Evolutionary conservation across 2,113 vertebrate species (phyloP).

Genomic region (Corydoras maculifer): DNA sequence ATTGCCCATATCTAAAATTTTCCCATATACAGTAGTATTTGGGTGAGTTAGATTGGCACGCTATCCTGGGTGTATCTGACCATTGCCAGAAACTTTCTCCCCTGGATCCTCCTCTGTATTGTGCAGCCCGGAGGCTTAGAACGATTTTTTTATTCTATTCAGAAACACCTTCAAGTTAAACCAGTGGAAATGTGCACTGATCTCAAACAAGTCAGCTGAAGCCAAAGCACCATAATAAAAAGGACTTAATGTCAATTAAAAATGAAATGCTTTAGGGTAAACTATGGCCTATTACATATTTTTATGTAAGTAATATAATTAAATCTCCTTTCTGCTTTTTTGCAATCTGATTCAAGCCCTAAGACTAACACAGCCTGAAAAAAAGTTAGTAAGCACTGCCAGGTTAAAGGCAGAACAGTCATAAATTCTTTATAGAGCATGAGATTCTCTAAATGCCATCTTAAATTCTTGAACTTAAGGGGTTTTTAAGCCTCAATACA

Average conservation of each 20-base stretch:
- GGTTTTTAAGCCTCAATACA: too few relatives aligned
- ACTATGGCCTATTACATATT: neutral
- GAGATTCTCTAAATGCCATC: slow-evolving; percentile 3
- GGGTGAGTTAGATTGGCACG: too few relatives aligned
- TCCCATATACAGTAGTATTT: too few relatives aligned
- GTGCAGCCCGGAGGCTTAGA: too few relatives aligned
- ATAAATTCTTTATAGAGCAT: slow-evolving; percentile 21
- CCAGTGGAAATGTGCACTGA: neutral
- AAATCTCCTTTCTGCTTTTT: neutral
- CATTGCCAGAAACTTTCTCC: too few relatives aligned
- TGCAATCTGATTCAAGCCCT: slow-evolving; percentile 11
- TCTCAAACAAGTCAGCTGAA: slow-evolving; percentile 4
- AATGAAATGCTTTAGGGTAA: neutral
- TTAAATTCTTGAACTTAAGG: too few relatives aligned
- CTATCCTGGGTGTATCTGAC: too few relatives aligned
- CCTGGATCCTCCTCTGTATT: too few relatives aligned
- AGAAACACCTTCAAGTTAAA: too few relatives aligned
- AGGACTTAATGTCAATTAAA: neutral
- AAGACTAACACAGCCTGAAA: slow-evolving; percentile 14
- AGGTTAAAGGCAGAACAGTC: slow-evolving; percentile 11
- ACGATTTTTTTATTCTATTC: too few relatives aligned
- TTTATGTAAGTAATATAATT: slow-evolving; percentile 1
- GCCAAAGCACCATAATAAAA: neutral
- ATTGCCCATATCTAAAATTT: too few relatives aligned
- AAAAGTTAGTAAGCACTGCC: slow-evolving; percentile 8